Evolutionary conservation across 1,140 invertebrate genomes (phyloP), one percentile per base, ranked within the genome.

Genomic region (Ganaspis sp.): DNA sequence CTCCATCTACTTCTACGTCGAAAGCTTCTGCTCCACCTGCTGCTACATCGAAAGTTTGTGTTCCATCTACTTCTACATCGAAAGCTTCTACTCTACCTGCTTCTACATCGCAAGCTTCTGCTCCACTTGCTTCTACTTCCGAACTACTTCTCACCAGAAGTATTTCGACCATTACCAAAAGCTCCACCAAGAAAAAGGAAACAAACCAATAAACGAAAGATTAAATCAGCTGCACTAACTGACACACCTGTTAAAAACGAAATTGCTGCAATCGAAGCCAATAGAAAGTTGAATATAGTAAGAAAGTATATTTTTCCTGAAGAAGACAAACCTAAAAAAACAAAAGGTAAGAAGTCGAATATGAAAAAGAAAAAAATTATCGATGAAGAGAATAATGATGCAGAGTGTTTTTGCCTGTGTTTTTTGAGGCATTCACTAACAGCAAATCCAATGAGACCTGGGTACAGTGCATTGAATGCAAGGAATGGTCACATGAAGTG

Each of bases 381-480:
- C n/a, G 6, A 73, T 1, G 34, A 54, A 53, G 23, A 53, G 38
- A 64, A 42, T 15, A 29, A 42, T 73, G 53, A 76, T 38, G 64
- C 76, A 40, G 45, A 77, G 34, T 69, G 42, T 64, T 38, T 77
- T 78, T 80, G 76, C 21, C 74, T 80, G 54, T 49, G 49, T 17
- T 80, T 37, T 40, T 74, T 42, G 79, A 80, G 26, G 26, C 58
- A n/a, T 79, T 40, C 76, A 9, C 34, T 9, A 73, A 81, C n/a
- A 79, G 72, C 37, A 73, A 69, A 58, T 45, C 77, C 3, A 64
- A 73, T 9, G 77, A 81, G 49, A 64, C 70, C 17, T 81, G 79
- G 77, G 54, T 81, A 34, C 76, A 79, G 38, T 77, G 79, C 69
- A 17, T 45, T n/a, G n/a, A n/a, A n/a, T n/a, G n/a, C n/a, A n/a